Evolutionary conservation across 2,113 vertebrate genomes (phyloP), one percentile per base, ranked within the genome.

Genomic region (Apaloderma vittatum): DNA sequence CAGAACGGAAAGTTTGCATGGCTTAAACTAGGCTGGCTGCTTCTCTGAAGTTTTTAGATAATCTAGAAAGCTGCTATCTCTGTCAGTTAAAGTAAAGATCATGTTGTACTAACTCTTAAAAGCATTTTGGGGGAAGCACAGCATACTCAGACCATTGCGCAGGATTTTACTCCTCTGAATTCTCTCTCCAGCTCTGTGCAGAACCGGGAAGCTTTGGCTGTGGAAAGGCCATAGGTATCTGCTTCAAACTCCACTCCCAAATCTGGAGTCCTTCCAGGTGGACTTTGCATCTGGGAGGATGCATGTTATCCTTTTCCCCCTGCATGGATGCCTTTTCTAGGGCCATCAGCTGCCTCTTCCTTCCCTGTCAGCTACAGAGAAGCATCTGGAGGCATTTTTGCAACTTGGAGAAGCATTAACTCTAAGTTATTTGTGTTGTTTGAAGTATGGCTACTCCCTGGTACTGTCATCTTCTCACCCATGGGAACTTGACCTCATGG

Each of bases 391-490:
- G 74, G 70, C 84, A 46, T 96, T 79, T 66, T 62, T 91, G 68
- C 32, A 57, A 66, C 77, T 87, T 71, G 43, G 34, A 76, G 79
- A 59, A 66, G 88, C 57, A 80, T 72, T 81, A 71, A 92, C 61
- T 84, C 86, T 49, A 61, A 75, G 61, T 84, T 92, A 75, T 92
- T 91, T 76, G 76, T 87, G 84, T 12, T 76, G 75, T 93, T 96
- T 94, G 94, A 97, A 95, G 85, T 82, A 48, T 18, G 5, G 85
- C 79, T 95, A 67, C 83, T 95, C 94, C 85, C 94, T 94, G 85
- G 79, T 94, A 86, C 90, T 97, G 95, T 95, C 94, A 63, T 94
- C 80, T 94, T 68, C 78, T 94, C 67, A 70, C 72, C 90, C 82
- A 86, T 65, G 93, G 88, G 93, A 96, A 86, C 70, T 26, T 95